These are phyloP conservation scores for Drosophila pseudoananassae DNA, from an alignment of 1,140 invertebrate species.

Conservation along the genomic window DNA sequence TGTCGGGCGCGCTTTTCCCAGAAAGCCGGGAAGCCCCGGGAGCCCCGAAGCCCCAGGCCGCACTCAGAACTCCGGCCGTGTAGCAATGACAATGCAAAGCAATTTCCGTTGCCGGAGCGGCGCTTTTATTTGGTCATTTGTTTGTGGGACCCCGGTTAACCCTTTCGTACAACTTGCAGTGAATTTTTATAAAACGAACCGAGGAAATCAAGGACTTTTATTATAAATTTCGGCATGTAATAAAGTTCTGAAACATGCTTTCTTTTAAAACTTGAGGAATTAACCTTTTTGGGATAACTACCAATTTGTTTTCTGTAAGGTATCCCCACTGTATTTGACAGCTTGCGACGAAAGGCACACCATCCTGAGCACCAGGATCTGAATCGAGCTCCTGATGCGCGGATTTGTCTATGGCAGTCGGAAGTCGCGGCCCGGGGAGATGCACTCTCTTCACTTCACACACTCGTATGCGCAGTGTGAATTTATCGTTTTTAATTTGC, in stretches of 20 bases:
- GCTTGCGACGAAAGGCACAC: neutral
- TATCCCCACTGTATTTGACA: neutral
- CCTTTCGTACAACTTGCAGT: neutral
- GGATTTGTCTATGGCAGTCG: slow-evolving; percentile 70
- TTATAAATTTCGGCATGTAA: neutral
- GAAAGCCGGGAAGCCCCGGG: slow-evolving; percentile 1
- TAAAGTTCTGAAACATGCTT: no score
- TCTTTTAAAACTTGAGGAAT: no score
- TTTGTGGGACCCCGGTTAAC: slow-evolving; percentile 34
- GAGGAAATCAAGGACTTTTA: neutral
- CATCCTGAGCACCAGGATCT: slow-evolving; percentile 8
- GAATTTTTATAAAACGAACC: neutral
- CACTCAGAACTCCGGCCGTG: slow-evolving; percentile 32
- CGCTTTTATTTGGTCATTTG: slow-evolving; percentile 78
- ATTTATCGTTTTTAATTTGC: slow-evolving; percentile 84
- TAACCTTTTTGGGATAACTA: neutral
- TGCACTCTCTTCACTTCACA: slow-evolving; percentile 49
- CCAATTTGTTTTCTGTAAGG: neutral
- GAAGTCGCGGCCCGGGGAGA: slow-evolving; percentile 34
- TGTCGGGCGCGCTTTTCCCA: slow-evolving; percentile 61
- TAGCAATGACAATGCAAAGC: slow-evolving; percentile 55
- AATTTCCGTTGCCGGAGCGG: slow-evolving; percentile 60
- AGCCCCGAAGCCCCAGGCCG: slow-evolving; percentile 2
- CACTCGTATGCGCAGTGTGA: slow-evolving; percentile 54
- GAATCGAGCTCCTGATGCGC: slow-evolving; percentile 54